Evolutionary conservation across 2,113 vertebrate species (phyloP).

Genomic region (Anarhynchus alexandrinus): DNA sequence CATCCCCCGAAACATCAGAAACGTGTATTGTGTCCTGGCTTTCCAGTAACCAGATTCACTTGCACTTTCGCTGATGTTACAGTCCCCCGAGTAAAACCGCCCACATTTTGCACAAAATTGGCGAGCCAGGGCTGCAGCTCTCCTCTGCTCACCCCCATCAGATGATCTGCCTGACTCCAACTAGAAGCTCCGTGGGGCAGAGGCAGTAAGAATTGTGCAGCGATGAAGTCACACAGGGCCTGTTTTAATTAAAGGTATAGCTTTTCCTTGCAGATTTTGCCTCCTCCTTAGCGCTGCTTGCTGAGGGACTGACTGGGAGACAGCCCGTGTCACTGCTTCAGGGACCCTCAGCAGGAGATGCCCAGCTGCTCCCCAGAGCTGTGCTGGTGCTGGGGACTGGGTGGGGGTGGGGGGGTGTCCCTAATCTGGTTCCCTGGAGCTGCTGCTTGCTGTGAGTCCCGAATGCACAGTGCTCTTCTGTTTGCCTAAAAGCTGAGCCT

Average conservation of each 20-base stretch:
- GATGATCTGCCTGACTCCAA: neutral
- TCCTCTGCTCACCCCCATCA: neutral
- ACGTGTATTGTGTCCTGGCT: neutral
- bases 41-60: slow-evolving; percentile 62
- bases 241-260: neutral
- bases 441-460: neutral
- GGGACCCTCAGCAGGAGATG: neutral
- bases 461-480: neutral
- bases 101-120: neutral
- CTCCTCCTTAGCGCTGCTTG: neutral
- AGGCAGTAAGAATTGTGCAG: neutral
- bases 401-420: neutral
- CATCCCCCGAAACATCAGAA: slow-evolving; percentile 35
- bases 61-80: neutral
- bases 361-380: neutral
- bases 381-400: fast-evolving
- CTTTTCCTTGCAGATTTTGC: neutral
- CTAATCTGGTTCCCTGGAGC: neutral
- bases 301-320: neutral
- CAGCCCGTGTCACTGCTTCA: neutral
- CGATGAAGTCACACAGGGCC: neutral
- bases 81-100: neutral
- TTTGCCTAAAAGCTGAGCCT: neutral
- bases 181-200: neutral
- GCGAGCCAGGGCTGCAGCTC: neutral